A percentile compares a stretch with the other conserved stretches of the same genome.
Conservation (phyloP, 2,888 invertebrate genomes). For the Plebejus argus region DNA sequence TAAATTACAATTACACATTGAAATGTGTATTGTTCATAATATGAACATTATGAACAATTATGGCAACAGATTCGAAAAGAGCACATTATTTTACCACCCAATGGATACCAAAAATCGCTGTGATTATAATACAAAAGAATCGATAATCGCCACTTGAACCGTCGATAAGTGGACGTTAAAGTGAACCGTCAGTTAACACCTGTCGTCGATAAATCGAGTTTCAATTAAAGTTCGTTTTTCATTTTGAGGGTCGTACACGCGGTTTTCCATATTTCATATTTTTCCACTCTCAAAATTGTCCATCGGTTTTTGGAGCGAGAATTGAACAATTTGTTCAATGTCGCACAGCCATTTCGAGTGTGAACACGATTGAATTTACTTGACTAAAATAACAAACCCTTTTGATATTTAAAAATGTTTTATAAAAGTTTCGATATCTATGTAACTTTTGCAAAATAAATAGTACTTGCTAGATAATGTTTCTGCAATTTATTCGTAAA, state of each 20-base stretch:
- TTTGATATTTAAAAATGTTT: not conserved
- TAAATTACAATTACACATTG: too few species aligned
- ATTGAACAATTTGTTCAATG: slow-evolving; percentile 1
- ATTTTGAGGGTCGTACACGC: not conserved
- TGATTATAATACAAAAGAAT: not conserved
- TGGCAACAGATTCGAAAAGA: too few species aligned
- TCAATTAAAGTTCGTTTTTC: slow-evolving; percentile 2
- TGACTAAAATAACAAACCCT: not conserved
- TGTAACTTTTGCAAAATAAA: too few species aligned
- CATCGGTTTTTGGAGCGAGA: not conserved
- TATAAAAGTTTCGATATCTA: not conserved
- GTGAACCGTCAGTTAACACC: not conserved
- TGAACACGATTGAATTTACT: not conserved
- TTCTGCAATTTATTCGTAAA: too few species aligned
- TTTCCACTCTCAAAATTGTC: not conserved
- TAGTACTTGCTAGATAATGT: too few species aligned
- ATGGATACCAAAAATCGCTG: not conserved
- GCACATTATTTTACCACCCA: not conserved
- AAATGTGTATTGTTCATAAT: too few species aligned
- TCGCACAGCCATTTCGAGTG: not conserved
- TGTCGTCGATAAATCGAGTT: not conserved
- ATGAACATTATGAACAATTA: too few species aligned
- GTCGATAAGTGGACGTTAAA: not conserved
- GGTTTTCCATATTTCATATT: slow-evolving; percentile 8
- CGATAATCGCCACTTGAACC: not conserved